Evolutionary conservation across 2,113 vertebrate species (phyloP).

Genomic region (Tenrec ecaudatus): DNA sequence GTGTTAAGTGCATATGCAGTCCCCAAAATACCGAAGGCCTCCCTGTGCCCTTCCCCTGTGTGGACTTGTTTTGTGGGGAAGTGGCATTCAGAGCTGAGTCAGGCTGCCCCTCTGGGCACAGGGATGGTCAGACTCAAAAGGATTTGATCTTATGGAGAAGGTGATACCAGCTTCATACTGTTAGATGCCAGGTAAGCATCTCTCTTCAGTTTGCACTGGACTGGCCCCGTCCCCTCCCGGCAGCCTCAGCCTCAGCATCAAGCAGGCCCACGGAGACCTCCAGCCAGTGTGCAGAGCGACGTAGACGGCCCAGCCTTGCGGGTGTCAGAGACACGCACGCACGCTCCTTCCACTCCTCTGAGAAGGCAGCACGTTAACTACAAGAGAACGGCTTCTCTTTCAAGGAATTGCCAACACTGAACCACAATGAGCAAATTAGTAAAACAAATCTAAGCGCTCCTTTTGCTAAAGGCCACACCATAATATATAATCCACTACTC

Average conservation of each 20-base stretch:
- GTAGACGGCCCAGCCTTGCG: not conserved
- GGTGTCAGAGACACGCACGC: slow-evolving; percentile 10
- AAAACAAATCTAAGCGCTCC: not conserved
- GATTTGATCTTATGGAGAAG: not conserved
- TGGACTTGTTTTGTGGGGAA: not conserved
- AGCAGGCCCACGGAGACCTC: not conserved
- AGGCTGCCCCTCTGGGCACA: not conserved
- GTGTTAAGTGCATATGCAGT: slow-evolving; percentile 57
- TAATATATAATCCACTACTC: slow-evolving; percentile 57
- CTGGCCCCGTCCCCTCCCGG: not conserved
- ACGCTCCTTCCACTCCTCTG: slow-evolving; percentile 32
- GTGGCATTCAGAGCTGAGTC: not conserved
- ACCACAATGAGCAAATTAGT: slow-evolving; percentile 23
- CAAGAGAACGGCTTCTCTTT: not conserved
- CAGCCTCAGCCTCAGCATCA: not conserved
- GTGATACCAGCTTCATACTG: not conserved
- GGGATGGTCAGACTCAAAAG: not conserved
- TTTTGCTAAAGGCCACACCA: slow-evolving; percentile 60
- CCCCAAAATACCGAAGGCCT: not conserved
- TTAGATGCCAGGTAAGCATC: not conserved
- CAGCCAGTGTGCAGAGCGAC: not conserved
- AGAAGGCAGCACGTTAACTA: slow-evolving; percentile 55
- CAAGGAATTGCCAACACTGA: not conserved
- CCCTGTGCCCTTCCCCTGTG: not conserved
- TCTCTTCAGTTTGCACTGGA: not conserved